A percentile compares a stretch with the other conserved stretches of the same genome.
Conservation (phyloP, 53 echinoderm and acorn worm species). For the Echinarachnius parma region DNA sequence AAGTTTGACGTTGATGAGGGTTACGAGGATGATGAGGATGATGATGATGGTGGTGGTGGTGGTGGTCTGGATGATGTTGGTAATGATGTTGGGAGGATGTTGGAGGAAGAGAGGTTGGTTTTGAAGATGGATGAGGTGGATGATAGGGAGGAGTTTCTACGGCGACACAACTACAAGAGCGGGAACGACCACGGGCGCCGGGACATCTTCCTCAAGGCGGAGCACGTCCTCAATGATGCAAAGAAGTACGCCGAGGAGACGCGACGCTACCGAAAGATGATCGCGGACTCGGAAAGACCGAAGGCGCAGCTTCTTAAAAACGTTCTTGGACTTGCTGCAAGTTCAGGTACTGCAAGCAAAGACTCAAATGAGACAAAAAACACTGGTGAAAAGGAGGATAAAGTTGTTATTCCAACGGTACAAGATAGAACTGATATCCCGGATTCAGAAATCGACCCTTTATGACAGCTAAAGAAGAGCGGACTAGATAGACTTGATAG, state of each 20-base stretch:
- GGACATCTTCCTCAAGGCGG: conserved; percentile 32
- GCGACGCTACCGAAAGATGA: conserved; percentile 5
- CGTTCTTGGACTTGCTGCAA: conserved; percentile 7
- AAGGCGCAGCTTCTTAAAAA: conserved; percentile 37
- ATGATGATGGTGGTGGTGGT: background rate
- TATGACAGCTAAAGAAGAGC: too few species aligned
- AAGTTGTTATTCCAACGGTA: conserved; percentile 1
- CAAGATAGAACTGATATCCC: background rate
- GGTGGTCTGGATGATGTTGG: too few species aligned
- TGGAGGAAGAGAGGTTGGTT: conserved; percentile 11
- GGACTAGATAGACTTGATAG: too few species aligned
- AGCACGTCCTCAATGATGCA: conserved; percentile 35
- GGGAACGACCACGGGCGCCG: conserved; percentile 12
- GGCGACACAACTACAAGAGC: conserved; percentile 11
- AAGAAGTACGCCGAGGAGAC: conserved; percentile 40
- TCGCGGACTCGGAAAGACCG: background rate
- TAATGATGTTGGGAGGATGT: conserved; percentile 13
- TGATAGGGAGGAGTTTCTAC: conserved; percentile 26
- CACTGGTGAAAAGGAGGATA: background rate
- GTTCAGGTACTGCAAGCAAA: background rate
- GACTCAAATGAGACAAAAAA: conserved; percentile 7
- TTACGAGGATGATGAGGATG: conserved; percentile 35
- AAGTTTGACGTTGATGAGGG: conserved; percentile 40
- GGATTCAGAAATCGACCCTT: too few species aligned
- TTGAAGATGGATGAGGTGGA: conserved; percentile 16